Conservation (phyloP, 2,113 vertebrate genomes). For the Tretioscincus oriximinensis region DNA sequence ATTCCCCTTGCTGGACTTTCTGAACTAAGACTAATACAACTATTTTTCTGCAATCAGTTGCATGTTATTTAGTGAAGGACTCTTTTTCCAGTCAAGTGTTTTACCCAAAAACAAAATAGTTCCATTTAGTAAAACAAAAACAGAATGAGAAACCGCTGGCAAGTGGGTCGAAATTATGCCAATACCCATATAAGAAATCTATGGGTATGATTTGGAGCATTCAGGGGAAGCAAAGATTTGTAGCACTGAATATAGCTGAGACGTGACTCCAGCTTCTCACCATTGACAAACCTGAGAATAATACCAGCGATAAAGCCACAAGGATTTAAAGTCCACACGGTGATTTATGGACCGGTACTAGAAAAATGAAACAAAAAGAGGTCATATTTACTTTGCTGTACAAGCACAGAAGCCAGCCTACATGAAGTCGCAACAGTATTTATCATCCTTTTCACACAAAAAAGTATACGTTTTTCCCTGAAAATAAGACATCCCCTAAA, state of each 20-base stretch:
- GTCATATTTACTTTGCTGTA: neutral
- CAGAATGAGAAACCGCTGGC: neutral
- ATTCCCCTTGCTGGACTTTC: too few species aligned
- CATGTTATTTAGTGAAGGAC: neutral
- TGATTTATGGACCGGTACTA: slow-evolving; percentile 97
- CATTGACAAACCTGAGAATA: slow-evolving; percentile 87
- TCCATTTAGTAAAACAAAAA: neutral
- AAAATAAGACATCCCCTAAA: too few species aligned
- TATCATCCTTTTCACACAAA: neutral
- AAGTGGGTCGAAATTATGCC: neutral
- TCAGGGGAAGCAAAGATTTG: neutral
- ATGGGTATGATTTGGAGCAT: neutral
- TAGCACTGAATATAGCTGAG: neutral
- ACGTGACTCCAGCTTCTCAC: slow-evolving; percentile 68
- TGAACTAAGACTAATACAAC: too few species aligned
- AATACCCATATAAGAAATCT: neutral
- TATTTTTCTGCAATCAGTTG: too few species aligned
- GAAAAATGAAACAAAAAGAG: neutral
- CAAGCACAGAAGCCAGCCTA: slow-evolving; percentile 20
- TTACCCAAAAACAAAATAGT: neutral
- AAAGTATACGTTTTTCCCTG: too few species aligned
- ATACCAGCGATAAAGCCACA: slow-evolving; percentile 90
- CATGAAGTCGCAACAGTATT: neutral
- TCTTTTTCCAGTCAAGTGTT: neutral
- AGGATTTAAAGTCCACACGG: slow-evolving; percentile 82